Percentiles rank a stretch among this genome's conserved stretches.
Conservation (phyloP, 2,888 invertebrate genomes). For the Heliconius ismenius region DNA sequence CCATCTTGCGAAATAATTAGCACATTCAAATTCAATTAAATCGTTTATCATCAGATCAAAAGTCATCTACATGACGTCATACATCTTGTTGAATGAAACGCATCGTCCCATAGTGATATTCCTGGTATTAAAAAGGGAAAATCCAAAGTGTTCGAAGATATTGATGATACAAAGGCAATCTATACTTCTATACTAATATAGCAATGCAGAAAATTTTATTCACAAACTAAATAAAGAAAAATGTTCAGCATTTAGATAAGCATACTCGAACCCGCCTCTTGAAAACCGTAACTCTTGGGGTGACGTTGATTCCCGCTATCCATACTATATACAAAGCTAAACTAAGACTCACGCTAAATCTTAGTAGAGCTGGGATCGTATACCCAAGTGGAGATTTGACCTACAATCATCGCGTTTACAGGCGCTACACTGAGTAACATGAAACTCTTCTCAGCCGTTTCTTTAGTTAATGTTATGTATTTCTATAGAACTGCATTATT, state of each 20-base stretch:
- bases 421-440: neutral
- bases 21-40: neutral
- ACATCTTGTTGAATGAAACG: neutral
- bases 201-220: neutral
- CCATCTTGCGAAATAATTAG: neutral
- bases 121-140: neutral
- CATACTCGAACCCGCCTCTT: too few relatives aligned
- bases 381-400: neutral
- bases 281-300: neutral
- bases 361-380: neutral
- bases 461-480: neutral
- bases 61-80: slow-evolving; percentile 3
- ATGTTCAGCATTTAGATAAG: too few relatives aligned
- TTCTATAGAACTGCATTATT: neutral
- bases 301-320: neutral
- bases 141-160: neutral
- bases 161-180: neutral
- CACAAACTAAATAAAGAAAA: too few relatives aligned
- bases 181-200: neutral
- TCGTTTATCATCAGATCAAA: neutral
- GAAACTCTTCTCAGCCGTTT: neutral
- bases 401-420: neutral
- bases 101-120: neutral
- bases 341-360: neutral
- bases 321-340: neutral